Evolutionary conservation across 1,140 invertebrate species (phyloP), one percentile per base, ranked within the genome.

Genomic region (Lordiphosa stackelbergi): DNA sequence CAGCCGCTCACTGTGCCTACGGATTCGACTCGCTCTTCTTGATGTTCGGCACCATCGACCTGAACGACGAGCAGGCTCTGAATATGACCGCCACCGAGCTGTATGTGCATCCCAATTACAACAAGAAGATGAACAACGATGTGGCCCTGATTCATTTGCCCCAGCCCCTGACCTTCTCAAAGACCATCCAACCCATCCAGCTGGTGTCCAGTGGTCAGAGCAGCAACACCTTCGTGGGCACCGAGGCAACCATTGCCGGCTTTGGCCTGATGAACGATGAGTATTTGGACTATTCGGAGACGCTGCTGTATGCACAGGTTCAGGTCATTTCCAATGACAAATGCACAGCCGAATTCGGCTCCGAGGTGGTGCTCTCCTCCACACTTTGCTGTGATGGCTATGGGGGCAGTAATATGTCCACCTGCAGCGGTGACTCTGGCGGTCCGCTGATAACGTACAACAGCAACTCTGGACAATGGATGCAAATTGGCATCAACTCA

Each of bases 1-100:
- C 91, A 0, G 91, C 91, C 0, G 91, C 89, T 16, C 91, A 92
- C 69, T 92, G 91, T 65, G 88, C 72, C n/a, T 72, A 73, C 47
- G 85, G 78, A 1, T 53, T 49, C 1, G 22, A 45, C 0, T 84
- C 85, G 2, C 22, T 87, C 0, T 73, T 85, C 4, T 55, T 90
- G 0, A 81, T 88, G 3, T 75, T 90, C 8, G 90, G 90, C 7
- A 89, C 85, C 34, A 85, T 89, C 22, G 79, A 88, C 41, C 68
- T 90, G 8, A 70, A 87, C 11, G 66, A 86, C 34, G 68, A 66
- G 2, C 53, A 85, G 47, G 66, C 66, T 0, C 46, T 56, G 7
- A 85, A 84, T 42, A 69, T 89, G 66, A 88, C 73, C 0, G 68
- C 88, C 2, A 88, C 54, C 0, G 57, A 83, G 31, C 77, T 89